Percentiles rank a stretch among this genome's conserved stretches.
phyloP scores from a whole-genome alignment of 2,113 vertebrate genomes.

The Plestiodon gilberti region DNA sequence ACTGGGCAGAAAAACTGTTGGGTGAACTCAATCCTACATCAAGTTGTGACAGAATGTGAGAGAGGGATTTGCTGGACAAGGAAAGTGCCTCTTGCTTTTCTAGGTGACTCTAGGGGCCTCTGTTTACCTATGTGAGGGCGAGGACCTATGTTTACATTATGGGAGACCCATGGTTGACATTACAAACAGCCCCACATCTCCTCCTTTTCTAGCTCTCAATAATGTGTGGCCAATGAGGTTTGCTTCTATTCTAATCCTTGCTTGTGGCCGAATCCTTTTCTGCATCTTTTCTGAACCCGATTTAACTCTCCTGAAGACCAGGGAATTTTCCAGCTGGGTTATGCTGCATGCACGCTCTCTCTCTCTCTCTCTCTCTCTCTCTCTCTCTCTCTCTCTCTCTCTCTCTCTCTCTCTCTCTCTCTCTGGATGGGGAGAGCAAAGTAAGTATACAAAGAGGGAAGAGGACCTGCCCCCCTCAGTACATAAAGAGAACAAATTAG shows the following conservation, averaged over 20 bases:
- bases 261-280: not conserved
- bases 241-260: not conserved
- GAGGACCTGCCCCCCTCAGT: not conserved
- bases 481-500: constrained; percentile 1
- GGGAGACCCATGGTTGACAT: not conserved
- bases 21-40: not conserved
- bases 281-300: not conserved
- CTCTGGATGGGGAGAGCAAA: not conserved
- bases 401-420: not conserved
- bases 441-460: not conserved
- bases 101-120: not conserved
- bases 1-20: not conserved
- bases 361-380: not conserved
- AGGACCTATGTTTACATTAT: not conserved
- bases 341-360: not conserved
- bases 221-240: not conserved
- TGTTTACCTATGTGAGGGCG: not conserved
- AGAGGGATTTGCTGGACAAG: not conserved
- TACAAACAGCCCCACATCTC: not conserved
- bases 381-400: no score
- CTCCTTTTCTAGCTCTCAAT: not conserved
- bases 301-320: not conserved
- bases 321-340: not conserved
- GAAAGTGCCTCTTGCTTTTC: no score
- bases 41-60: not conserved